Percentiles rank a stretch among this genome's conserved stretches.
Evolutionary conservation across 2,888 invertebrate genomes (phyloP).

Genomic region (Drosophila koepferae): DNA sequence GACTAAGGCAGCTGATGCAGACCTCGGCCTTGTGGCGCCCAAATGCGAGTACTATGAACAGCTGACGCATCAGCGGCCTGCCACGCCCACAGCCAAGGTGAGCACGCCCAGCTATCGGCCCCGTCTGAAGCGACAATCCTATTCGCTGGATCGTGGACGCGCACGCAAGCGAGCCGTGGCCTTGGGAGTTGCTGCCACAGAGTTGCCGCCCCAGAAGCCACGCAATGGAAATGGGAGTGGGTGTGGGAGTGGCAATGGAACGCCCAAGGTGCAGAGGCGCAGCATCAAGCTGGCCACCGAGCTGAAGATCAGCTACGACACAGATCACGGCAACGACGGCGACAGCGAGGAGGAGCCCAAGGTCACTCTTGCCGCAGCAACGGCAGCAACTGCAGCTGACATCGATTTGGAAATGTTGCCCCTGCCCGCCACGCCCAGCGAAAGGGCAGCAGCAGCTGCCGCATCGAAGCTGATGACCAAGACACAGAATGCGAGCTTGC

Average conservation of each 20-base stretch:
- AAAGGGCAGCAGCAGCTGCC: slow-evolving; percentile 43
- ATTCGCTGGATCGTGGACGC: slow-evolving; percentile 78
- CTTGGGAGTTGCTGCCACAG: slow-evolving; percentile 36
- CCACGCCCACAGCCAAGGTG: slow-evolving; percentile 20
- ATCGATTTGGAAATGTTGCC: slow-evolving; percentile 77
- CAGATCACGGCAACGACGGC: slow-evolving; percentile 24
- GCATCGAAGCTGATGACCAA: slow-evolving; percentile 15
- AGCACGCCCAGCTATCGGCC: slow-evolving; percentile 31
- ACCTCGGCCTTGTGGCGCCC: slow-evolving; percentile 83
- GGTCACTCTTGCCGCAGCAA: slow-evolving; percentile 15
- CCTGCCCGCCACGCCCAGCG: slow-evolving; percentile 69
- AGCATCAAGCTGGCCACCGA: slow-evolving; percentile 81
- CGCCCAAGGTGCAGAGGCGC: slow-evolving; percentile 73
- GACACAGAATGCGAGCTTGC: slow-evolving; percentile 38
- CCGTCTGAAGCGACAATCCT: slow-evolving; percentile 53
- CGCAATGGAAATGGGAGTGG: slow-evolving; percentile 50
- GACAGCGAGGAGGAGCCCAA: slow-evolving; percentile 63
- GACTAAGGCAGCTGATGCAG: slow-evolving; percentile 80
- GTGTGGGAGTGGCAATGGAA: slow-evolving; percentile 24
- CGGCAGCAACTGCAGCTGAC: slow-evolving; percentile 26
- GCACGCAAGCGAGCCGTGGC: slow-evolving; percentile 54
- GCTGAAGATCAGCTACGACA: slow-evolving; percentile 73
- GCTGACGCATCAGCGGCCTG: slow-evolving; percentile 51
- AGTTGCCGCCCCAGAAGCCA: slow-evolving; percentile 82
- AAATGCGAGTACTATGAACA: slow-evolving; percentile 82